Conservation (phyloP, 2,113 vertebrate genomes). For the Solea senegalensis region DNA sequence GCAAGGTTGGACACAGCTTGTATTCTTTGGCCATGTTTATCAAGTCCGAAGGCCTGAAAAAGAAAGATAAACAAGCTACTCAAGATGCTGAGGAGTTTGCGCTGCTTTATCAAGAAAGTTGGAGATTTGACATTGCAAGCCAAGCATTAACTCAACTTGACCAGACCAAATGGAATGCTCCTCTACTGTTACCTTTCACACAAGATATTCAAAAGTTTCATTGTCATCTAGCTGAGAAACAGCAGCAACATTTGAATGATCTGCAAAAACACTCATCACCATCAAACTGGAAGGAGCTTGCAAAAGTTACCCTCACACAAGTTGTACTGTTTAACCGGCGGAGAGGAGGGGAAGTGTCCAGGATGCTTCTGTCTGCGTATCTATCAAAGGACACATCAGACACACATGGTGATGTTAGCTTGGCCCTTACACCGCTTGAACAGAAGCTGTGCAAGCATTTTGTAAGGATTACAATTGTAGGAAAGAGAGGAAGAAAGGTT, state of each 20-base stretch:
- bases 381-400: constrained; percentile 15
- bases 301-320: background rate
- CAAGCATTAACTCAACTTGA: constrained; percentile 20
- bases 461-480: no score
- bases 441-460: background rate
- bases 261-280: background rate
- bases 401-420: no score
- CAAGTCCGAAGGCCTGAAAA: constrained; percentile 12
- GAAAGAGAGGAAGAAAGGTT: no score
- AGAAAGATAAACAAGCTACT: background rate
- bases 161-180: constrained; percentile 11
- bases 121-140: constrained; percentile 26
- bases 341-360: constrained; percentile 11
- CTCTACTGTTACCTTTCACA: constrained; percentile 21
- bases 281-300: constrained; percentile 14
- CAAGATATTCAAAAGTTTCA: constrained; percentile 26
- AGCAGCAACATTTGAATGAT: background rate
- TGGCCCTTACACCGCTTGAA: constrained; percentile 17
- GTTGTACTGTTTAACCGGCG: constrained; percentile 4
- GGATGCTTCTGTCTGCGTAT: constrained; percentile 7
- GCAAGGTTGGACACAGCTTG: constrained; percentile 30
- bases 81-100: constrained; percentile 30
- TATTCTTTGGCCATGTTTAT: constrained; percentile 24
- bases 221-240: background rate
- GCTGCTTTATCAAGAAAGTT: constrained; percentile 18